Percentiles rank a stretch among this genome's conserved stretches.
Conservation (phyloP, 2,888 invertebrate species). For the Allacma fusca region DNA sequence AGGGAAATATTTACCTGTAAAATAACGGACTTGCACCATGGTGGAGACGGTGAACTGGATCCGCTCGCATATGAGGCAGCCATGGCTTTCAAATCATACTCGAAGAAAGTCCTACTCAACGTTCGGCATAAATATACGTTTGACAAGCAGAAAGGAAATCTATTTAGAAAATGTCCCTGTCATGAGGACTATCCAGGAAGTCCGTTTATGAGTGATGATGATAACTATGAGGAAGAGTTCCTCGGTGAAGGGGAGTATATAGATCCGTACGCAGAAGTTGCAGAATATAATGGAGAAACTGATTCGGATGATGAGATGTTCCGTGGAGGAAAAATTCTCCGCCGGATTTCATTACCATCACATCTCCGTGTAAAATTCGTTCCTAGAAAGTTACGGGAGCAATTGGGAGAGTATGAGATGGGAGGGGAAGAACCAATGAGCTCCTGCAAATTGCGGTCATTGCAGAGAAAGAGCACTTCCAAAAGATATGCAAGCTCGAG, state of each 20-base stretch:
- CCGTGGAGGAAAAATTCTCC: neutral
- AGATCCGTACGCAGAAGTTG: neutral
- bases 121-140: constrained; percentile 33
- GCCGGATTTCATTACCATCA: neutral
- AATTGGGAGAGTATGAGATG: too few relatives aligned
- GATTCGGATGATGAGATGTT: constrained; percentile 1
- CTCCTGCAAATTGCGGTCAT: too few relatives aligned
- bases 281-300: neutral
- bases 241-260: constrained; percentile 13
- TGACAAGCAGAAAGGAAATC: constrained; percentile 30
- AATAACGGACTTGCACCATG: constrained; percentile 53
- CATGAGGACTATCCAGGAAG: neutral
- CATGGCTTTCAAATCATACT: constrained; percentile 37
- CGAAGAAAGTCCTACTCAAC: constrained; percentile 16
- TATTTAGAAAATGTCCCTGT: constrained; percentile 35
- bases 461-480: too few relatives aligned
- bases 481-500: too few relatives aligned
- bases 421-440: too few relatives aligned
- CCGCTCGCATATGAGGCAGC: constrained; percentile 50
- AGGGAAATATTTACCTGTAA: constrained; percentile 52
- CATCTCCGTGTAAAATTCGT: neutral
- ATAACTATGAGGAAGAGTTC: constrained; percentile 17
- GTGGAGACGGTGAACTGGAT: constrained; percentile 59
- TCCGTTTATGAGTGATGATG: constrained; percentile 1
- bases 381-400: neutral